Conservation (phyloP, 2,888 invertebrate genomes). For the Brenthis ino region DNA sequence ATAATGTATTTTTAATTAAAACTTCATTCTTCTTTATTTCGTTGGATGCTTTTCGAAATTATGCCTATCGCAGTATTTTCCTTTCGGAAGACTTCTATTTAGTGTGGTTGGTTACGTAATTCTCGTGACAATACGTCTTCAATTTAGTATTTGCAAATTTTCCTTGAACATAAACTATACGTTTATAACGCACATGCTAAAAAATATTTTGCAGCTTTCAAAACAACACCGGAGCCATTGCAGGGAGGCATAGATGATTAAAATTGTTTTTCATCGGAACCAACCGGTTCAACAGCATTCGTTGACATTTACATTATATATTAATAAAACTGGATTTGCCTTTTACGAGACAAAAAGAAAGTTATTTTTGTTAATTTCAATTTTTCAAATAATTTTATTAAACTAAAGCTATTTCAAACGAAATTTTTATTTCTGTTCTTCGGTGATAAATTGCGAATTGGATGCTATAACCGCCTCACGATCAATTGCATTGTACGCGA, state of each 20-base stretch:
- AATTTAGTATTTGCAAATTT: too few relatives aligned
- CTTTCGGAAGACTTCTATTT: too few relatives aligned
- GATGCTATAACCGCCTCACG: neutral
- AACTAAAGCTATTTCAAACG: too few relatives aligned
- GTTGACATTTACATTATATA: constrained; percentile 76
- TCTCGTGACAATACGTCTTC: too few relatives aligned
- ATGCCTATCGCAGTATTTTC: too few relatives aligned
- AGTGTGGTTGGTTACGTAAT: too few relatives aligned
- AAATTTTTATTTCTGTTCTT: too few relatives aligned
- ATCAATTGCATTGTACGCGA: constrained; percentile 12
- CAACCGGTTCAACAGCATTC: constrained; percentile 71
- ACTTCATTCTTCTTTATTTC: too few relatives aligned
- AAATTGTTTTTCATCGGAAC: constrained; percentile 58
- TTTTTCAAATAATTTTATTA: neutral
- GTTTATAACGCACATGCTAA: constrained; percentile 45
- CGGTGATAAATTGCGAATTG: neutral
- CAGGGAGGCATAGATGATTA: constrained; percentile 39
- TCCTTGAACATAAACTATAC: constrained; percentile 12
- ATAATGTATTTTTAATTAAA: constrained; percentile 34
- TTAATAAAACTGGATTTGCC: constrained; percentile 67
- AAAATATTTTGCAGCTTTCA: constrained; percentile 65
- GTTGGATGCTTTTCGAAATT: too few relatives aligned
- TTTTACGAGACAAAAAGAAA: constrained; percentile 67
- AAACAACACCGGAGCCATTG: constrained; percentile 58
- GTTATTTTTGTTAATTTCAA: constrained; percentile 44